Base-by-base conservation (phyloP, 2,797 vertebrate genomes). In the Crypturellus tataupa region DNA sequence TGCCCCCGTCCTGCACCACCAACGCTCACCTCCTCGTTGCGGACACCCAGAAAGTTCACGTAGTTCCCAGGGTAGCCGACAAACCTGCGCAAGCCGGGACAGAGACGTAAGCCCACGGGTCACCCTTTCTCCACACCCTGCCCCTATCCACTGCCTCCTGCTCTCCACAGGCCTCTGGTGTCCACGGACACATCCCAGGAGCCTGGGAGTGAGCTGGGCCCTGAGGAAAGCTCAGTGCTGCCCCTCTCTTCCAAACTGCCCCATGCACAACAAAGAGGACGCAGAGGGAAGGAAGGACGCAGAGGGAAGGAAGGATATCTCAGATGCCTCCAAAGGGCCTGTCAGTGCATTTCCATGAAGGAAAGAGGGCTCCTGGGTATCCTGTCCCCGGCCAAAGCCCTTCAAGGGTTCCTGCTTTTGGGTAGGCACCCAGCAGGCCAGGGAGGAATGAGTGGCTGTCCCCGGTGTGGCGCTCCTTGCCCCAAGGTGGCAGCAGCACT, bases 61-160 rank as follows among this genome's bases (percentile, higher is more conserved):
- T 95, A 76, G 68, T 94, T 92, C 55, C 96, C 93, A 0, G 97
- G 97, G 60, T 91, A 96, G n/a, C 97, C 49, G 1, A 96, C 69
- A 67, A 97, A 98, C 83, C 97, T 97, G 62, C 37, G 46, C 40
- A 69, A 63, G 39, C 15, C 29, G 7, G 2, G 1, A 35, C 72
- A 27, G 46, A 64, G 15, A 9, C 1, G 1, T 72, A 18, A 47
- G 10, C 6, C 20, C 49, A 13, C 4, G 29, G n/a, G 44, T 8
- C 12, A 10, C 2, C 2, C 2, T 51, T 24, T 35, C 13, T 35
- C 25, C 27, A 10, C 44, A 49, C 12, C n/a, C 42, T 35, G 16
- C 51, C 29, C 27, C 51, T 55, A 55, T 29, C 51, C 23, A 15
- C 51, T 55, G 51, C 51, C 29, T 53, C 51, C 27, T 9, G 16